phyloP scores from a whole-genome alignment of 2,113 vertebrate genomes.

The Corvus cornix region DNA sequence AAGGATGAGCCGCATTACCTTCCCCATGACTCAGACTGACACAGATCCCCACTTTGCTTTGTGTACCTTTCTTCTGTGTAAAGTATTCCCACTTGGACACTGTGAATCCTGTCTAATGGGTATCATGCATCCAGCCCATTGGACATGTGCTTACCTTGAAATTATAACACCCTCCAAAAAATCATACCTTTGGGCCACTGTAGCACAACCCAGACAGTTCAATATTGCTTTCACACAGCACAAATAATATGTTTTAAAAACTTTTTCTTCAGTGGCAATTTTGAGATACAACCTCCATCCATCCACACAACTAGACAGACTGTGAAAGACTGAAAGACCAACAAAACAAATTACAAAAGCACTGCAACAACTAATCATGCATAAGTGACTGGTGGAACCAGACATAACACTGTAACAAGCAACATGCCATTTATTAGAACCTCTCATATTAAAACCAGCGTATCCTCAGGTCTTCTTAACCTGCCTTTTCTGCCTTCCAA shows the following conservation, averaged over 20 bases:
- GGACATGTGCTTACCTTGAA: not conserved
- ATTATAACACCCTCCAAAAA: not conserved
- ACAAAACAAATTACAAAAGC: constrained; percentile 63
- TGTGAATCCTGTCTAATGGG: not conserved
- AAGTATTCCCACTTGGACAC: not conserved
- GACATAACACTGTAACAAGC: constrained; percentile 17
- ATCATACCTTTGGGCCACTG: not conserved
- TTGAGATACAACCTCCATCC: constrained; percentile 43
- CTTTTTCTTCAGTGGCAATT: constrained; percentile 20
- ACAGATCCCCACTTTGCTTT: not conserved
- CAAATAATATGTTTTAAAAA: constrained; percentile 40
- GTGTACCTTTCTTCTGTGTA: not conserved
- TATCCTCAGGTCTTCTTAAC: constrained; percentile 11
- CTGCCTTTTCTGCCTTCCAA: not conserved
- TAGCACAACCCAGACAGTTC: not conserved
- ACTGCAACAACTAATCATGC: constrained; percentile 30
- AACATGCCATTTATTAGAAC: not conserved
- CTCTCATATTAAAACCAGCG: not conserved
- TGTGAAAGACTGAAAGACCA: constrained; percentile 57
- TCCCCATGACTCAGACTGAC: not conserved
- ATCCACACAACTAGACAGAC: constrained; percentile 44
- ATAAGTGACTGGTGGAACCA: constrained; percentile 11
- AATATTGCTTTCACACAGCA: constrained; percentile 31
- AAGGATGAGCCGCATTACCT: constrained; percentile 10
- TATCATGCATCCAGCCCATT: not conserved